Percentiles rank a stretch among this genome's conserved stretches.
Conservation (phyloP, 2,113 vertebrate species). For the Hippopotamus amphibius region DNA sequence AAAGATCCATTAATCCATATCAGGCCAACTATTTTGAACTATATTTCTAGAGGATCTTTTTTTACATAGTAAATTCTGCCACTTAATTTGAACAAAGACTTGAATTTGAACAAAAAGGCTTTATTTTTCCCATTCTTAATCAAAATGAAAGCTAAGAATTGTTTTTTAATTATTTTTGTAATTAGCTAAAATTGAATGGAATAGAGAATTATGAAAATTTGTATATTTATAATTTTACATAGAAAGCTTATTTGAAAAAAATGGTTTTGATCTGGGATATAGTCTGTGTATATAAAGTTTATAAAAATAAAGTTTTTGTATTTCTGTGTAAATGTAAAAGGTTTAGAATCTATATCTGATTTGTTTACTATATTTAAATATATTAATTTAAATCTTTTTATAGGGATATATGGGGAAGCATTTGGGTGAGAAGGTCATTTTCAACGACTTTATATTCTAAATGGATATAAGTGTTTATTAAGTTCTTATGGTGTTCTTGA, state of each 20-base stretch:
- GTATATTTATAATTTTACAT: not conserved
- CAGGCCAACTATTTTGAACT: not conserved
- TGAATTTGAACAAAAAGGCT: not conserved
- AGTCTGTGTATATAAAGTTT: not conserved
- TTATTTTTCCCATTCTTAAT: not conserved
- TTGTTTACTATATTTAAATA: not conserved
- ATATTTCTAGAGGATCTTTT: slow-evolving; percentile 1
- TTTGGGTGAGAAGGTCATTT: not conserved
- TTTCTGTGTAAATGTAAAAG: slow-evolving; percentile 25
- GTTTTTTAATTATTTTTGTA: not conserved
- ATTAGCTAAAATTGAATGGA: slow-evolving; percentile 1
- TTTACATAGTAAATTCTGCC: not conserved
- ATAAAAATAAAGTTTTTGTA: not conserved
- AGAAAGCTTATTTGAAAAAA: slow-evolving; percentile 40
- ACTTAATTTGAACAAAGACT: slow-evolving; percentile 4
- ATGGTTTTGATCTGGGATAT: not conserved
- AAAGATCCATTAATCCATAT: not conserved
- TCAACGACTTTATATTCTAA: not conserved
- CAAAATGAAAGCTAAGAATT: slow-evolving; percentile 26
- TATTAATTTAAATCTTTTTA: not conserved
- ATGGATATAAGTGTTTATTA: not conserved
- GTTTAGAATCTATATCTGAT: not conserved
- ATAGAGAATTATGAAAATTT: not conserved
- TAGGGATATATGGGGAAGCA: not conserved
- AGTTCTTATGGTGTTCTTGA: not conserved